These are phyloP conservation scores for Eutolmus rufibarbis DNA, from an alignment of 2,888 invertebrate species.

Conservation along the genomic window DNA sequence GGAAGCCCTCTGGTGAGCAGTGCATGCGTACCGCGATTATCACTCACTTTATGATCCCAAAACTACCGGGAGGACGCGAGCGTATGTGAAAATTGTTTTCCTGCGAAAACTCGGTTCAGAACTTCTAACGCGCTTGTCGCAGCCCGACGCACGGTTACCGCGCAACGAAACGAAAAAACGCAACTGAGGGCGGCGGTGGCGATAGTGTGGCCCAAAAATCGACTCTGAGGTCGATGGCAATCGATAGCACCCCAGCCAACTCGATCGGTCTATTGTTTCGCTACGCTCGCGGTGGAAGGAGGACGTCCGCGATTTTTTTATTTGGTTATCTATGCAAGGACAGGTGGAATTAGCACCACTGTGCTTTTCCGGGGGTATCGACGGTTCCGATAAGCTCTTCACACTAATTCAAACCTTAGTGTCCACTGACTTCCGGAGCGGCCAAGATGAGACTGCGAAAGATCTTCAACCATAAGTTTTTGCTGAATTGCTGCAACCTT, in stretches of 20 bases:
- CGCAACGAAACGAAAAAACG: not conserved
- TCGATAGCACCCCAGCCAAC: not conserved
- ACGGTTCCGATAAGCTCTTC: not conserved
- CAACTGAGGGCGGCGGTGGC: not conserved
- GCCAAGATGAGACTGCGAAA: conserved; percentile 49
- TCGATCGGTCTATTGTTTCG: not conserved
- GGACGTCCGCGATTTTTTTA: not conserved
- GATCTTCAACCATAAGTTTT: conserved; percentile 69
- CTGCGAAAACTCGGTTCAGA: conserved; percentile 15
- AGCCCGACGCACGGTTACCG: not conserved
- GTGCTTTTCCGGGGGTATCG: not conserved
- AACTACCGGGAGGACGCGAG: not conserved
- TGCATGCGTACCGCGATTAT: not conserved
- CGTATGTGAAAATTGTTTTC: not conserved
- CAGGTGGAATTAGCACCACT: not conserved
- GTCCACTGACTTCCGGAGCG: not conserved
- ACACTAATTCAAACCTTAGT: not conserved
- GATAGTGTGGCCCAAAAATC: not conserved
- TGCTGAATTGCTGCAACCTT: conserved; percentile 73
- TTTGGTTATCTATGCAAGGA: not conserved
- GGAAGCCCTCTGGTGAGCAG: not conserved
- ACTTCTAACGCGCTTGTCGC: not conserved
- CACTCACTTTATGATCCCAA: not conserved
- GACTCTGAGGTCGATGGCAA: not conserved
- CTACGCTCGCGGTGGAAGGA: not conserved